A percentile compares a stretch with the other conserved stretches of the same genome.
These are phyloP conservation scores for Phalloptychus januarius DNA, from an alignment of 2,797 vertebrate genomes.

Conservation along the genomic window DNA sequence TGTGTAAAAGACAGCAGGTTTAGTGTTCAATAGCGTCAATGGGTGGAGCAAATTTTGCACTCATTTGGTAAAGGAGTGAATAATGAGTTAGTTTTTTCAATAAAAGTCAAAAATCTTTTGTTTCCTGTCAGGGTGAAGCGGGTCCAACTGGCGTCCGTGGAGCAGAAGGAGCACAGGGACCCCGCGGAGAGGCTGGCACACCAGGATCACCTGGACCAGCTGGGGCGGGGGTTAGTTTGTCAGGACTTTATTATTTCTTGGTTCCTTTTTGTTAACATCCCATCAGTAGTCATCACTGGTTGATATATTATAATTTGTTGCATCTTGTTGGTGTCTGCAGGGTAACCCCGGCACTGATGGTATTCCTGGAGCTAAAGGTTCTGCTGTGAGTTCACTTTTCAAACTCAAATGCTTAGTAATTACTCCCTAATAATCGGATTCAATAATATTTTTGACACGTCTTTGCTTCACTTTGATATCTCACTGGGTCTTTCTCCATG, in stretches of 20 bases:
- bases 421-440: background rate
- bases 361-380: slow-evolving; percentile 95
- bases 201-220: slow-evolving; percentile 94
- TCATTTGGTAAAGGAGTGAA: background rate
- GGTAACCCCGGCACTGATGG: slow-evolving; percentile 96
- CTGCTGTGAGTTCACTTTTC: slow-evolving; percentile 85
- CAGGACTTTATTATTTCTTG: background rate
- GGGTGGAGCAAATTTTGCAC: background rate
- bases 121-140: slow-evolving; percentile 88
- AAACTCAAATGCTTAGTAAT: background rate
- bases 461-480: slow-evolving; percentile 20
- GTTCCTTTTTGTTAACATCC: background rate
- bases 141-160: slow-evolving; percentile 94
- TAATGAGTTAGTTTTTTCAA: background rate
- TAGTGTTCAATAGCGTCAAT: background rate
- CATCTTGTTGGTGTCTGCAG: slow-evolving; percentile 66
- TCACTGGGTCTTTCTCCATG: slow-evolving; percentile 13
- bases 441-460: background rate
- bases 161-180: slow-evolving; percentile 91
- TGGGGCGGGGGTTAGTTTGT: slow-evolving; percentile 83
- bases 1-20: background rate
- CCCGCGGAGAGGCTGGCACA: slow-evolving; percentile 91
- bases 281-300: background rate
- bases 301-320: slow-evolving; percentile 2
- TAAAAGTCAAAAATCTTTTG: background rate